phyloP scores from a whole-genome alignment of 1,140 invertebrate genomes.

The Lepidurus couesii region DNA sequence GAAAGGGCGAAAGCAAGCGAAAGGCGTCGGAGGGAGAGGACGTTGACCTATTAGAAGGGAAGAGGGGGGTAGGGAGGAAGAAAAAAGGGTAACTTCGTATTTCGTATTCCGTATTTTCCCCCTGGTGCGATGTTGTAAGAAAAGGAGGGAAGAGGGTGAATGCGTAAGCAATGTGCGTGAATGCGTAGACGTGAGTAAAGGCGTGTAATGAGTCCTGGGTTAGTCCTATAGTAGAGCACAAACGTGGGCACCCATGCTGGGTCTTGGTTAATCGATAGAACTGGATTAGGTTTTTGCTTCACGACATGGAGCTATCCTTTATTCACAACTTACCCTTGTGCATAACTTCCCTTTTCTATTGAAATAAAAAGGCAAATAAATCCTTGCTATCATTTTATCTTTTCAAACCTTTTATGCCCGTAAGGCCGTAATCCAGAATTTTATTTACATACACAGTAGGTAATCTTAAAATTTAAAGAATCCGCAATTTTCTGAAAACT shows the following conservation, averaged over 20 bases:
- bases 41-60: neutral
- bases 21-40: slow-evolving; percentile 5
- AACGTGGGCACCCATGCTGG: slow-evolving; percentile 1
- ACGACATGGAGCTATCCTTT: too few relatives aligned
- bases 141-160: neutral
- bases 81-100: neutral
- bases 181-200: neutral
- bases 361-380: too few relatives aligned
- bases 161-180: neutral
- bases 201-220: neutral
- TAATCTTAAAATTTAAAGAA: too few relatives aligned
- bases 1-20: neutral
- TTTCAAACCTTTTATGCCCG: too few relatives aligned
- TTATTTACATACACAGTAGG: too few relatives aligned
- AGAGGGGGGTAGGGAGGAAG: neutral
- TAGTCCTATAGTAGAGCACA: neutral
- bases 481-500: too few relatives aligned
- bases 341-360: too few relatives aligned
- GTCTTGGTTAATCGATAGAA: neutral
- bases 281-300: neutral
- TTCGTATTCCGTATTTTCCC: neutral
- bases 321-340: too few relatives aligned
- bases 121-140: neutral
- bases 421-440: too few relatives aligned
- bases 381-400: too few relatives aligned